A percentile compares a stretch with the other conserved stretches of the same genome.
Conservation (phyloP, 2,888 invertebrate species). For the Latrodectus elegans region DNA sequence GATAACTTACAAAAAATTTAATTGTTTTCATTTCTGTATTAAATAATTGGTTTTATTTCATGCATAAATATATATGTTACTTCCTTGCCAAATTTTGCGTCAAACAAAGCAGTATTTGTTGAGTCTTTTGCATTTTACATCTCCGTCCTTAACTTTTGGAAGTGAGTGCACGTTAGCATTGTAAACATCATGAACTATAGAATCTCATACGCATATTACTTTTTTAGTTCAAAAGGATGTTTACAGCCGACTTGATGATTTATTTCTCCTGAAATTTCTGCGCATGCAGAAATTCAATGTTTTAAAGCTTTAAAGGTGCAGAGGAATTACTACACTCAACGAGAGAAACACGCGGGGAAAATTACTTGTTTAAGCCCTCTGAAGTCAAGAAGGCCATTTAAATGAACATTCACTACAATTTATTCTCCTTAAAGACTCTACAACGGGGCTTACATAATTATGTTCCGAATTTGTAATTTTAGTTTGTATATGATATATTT, state of each 20-base stretch:
- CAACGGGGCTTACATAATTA: background rate
- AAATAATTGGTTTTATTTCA: no score
- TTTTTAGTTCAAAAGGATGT: background rate
- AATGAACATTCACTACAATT: background rate
- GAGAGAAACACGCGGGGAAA: background rate
- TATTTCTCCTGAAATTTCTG: background rate
- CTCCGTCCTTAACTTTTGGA: no score
- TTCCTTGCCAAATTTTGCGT: no score
- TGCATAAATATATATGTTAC: no score
- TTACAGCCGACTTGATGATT: background rate
- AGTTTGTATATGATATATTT: background rate
- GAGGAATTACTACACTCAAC: background rate
- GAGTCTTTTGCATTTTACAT: no score
- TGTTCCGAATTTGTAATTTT: background rate
- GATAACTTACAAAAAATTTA: no score
- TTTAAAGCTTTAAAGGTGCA: background rate
- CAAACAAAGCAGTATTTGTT: no score
- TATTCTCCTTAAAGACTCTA: background rate
- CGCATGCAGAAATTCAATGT: background rate
- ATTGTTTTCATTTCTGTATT: no score
- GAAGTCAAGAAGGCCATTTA: background rate
- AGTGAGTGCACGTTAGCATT: no score
- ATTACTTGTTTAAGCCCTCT: background rate
- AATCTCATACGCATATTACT: background rate
- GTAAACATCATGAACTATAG: no score